Evolutionary conservation across 2,888 invertebrate species (phyloP).

Genomic region (Drosophila recens): DNA sequence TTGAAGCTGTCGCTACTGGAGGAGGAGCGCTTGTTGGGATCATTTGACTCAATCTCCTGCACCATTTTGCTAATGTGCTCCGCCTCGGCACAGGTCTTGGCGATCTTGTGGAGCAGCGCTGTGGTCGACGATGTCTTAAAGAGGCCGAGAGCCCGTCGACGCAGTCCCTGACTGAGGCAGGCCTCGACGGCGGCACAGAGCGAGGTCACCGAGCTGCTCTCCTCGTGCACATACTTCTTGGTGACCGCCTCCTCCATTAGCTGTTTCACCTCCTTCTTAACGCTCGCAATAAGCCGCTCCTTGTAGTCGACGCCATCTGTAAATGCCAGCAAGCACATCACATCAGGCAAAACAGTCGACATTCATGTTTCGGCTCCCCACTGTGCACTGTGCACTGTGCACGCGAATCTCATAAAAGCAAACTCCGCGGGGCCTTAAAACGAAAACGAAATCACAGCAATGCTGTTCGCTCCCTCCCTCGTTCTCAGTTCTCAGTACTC

Average conservation of each 20-base stretch:
- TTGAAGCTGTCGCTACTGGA: slow-evolving; percentile 89
- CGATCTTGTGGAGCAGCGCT: slow-evolving; percentile 95
- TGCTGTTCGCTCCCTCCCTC: slow-evolving; percentile 14
- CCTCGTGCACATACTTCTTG: slow-evolving; percentile 96
- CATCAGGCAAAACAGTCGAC: slow-evolving; percentile 29
- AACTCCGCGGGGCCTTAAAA: slow-evolving; percentile 58
- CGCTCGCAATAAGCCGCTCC: slow-evolving; percentile 91
- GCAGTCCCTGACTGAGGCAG: slow-evolving; percentile 91
- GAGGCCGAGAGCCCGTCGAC: slow-evolving; percentile 91
- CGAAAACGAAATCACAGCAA: slow-evolving; percentile 65
- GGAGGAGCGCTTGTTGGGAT: slow-evolving; percentile 88
- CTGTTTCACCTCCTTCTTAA: slow-evolving; percentile 97
- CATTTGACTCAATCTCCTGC: slow-evolving; percentile 90
- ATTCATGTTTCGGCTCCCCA: slow-evolving; percentile 42
- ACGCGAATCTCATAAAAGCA: slow-evolving; percentile 62
- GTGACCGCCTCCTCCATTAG: slow-evolving; percentile 99
- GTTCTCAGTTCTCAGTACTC: not conserved
- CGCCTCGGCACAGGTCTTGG: slow-evolving; percentile 92
- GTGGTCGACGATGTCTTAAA: slow-evolving; percentile 97
- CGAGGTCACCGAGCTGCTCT: slow-evolving; percentile 95
- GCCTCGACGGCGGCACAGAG: slow-evolving; percentile 96
- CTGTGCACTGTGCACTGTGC: slow-evolving; percentile 37
- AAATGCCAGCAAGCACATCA: slow-evolving; percentile 32
- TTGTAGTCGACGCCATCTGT: slow-evolving; percentile 87
- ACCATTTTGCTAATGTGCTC: slow-evolving; percentile 92